phyloP scores from a whole-genome alignment of 2,888 invertebrate species.

The Drosophila atripex region DNA sequence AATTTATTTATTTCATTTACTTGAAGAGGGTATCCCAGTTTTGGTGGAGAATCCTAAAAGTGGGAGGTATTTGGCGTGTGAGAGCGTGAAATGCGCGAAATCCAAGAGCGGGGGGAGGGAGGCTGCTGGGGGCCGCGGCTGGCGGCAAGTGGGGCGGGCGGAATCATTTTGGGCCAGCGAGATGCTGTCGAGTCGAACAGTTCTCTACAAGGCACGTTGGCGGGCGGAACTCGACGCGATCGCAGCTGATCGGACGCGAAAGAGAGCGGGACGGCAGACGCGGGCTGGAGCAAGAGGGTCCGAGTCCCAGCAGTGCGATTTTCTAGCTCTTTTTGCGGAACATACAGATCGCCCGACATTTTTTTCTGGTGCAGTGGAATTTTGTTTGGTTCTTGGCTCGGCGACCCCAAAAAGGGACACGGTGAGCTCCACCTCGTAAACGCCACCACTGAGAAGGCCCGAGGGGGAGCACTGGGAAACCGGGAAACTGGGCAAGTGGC shows the following conservation, averaged over 20 bases:
- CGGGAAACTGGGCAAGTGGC: constrained; percentile 3
- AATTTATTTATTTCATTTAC: no score
- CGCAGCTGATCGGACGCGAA: constrained; percentile 35
- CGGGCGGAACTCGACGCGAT: constrained; percentile 55
- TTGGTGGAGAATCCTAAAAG: neutral
- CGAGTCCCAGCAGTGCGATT: constrained; percentile 4
- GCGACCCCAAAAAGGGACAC: neutral
- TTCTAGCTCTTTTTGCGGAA: constrained; percentile 4
- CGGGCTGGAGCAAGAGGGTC: constrained; percentile 16
- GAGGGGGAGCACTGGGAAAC: neutral
- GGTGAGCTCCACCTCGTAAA: neutral
- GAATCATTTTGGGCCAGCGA: constrained; percentile 23
- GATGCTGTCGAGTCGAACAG: constrained; percentile 50
- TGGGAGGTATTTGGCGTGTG: constrained; percentile 20
- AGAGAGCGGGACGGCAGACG: constrained; percentile 29
- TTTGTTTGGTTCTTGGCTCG: constrained; percentile 8
- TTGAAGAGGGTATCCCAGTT: constrained; percentile 8
- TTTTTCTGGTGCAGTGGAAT: constrained; percentile 17
- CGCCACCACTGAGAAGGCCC: neutral
- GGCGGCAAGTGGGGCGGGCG: constrained; percentile 1
- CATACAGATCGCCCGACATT: neutral
- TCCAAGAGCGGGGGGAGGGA: constrained; percentile 12
- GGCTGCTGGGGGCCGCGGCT: neutral
- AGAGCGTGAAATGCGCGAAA: constrained; percentile 66
- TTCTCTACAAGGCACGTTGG: constrained; percentile 66